Percentiles rank a stretch among this genome's conserved stretches.
Evolutionary conservation across 2,113 vertebrate species (phyloP).

Genomic region (Vulpes vulpes): DNA sequence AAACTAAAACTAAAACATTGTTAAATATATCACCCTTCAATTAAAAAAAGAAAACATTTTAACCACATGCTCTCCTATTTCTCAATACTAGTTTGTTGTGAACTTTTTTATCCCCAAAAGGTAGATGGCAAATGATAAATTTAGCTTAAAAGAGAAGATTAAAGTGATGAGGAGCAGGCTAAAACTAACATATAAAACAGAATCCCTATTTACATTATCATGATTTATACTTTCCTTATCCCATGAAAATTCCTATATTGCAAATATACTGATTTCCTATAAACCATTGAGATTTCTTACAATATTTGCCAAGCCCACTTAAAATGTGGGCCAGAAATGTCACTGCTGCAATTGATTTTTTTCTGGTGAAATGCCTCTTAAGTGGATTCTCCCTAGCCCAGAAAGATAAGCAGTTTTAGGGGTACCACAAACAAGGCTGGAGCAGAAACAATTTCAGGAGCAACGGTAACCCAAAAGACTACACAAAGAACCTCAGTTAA

Average conservation of each 20-base stretch:
- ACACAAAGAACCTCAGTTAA: slow-evolving; percentile 7
- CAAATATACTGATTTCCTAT: slow-evolving; percentile 53
- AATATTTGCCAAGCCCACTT: slow-evolving; percentile 43
- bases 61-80: slow-evolving; percentile 55
- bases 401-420: slow-evolving; percentile 61
- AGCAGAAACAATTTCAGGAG: slow-evolving; percentile 8
- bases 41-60: slow-evolving; percentile 59
- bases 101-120: slow-evolving; percentile 50
- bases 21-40: slow-evolving; percentile 45
- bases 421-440: slow-evolving; percentile 2
- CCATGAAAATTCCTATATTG: slow-evolving; percentile 48
- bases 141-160: slow-evolving; percentile 55
- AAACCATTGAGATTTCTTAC: slow-evolving; percentile 18
- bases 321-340: slow-evolving; percentile 1
- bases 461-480: slow-evolving; percentile 51
- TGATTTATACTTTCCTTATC: slow-evolving; percentile 59
- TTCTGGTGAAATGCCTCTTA: slow-evolving; percentile 44
- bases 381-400: slow-evolving; percentile 55
- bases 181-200: slow-evolving; percentile 22
- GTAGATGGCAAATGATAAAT: slow-evolving; percentile 59
- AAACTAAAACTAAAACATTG: slow-evolving; percentile 56
- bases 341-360: slow-evolving; percentile 30
- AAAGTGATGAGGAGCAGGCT: background rate
- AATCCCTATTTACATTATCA: slow-evolving; percentile 61
- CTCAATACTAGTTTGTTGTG: slow-evolving; percentile 62